Evolutionary conservation across 2,888 invertebrate species (phyloP).

Genomic region (Heliconius ismenius): DNA sequence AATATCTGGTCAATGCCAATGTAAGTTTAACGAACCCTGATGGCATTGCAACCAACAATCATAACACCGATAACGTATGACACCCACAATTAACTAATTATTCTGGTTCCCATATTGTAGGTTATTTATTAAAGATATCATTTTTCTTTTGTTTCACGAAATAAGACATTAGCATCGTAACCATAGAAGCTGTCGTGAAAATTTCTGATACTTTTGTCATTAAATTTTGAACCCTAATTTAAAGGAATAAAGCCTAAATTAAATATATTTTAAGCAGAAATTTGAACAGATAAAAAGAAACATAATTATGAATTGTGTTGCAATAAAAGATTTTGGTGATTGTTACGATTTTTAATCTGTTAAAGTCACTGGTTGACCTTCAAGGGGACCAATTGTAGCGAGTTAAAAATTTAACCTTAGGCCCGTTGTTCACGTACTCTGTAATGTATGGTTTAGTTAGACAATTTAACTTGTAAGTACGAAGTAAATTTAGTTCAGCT

Average conservation of each 20-base stretch:
- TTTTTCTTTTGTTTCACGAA: constrained; percentile 26
- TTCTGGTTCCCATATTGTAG: constrained; percentile 22
- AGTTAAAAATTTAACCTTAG: constrained; percentile 40
- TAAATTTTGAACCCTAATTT: neutral
- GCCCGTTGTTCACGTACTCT: constrained; percentile 28
- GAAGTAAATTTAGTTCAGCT: neutral
- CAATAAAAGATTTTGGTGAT: constrained; percentile 42
- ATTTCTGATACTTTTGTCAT: neutral
- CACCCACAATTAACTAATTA: constrained; percentile 30
- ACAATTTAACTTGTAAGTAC: neutral
- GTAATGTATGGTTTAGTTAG: neutral
- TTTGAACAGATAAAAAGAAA: constrained; percentile 7
- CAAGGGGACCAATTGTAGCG: constrained; percentile 34
- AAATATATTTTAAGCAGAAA: neutral
- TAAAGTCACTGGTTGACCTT: constrained; percentile 42
- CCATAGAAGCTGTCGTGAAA: constrained; percentile 11
- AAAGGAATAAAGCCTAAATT: neutral
- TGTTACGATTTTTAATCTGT: constrained; percentile 41
- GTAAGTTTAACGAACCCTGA: constrained; percentile 35
- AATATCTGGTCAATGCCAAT: constrained; percentile 29
- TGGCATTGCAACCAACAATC: constrained; percentile 28
- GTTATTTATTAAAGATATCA: constrained; percentile 19
- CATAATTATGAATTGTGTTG: constrained; percentile 39
- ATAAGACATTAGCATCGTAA: constrained; percentile 26
- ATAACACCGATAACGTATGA: constrained; percentile 23